These are phyloP conservation scores for Dinoponera quadriceps DNA, from an alignment of 1,140 invertebrate species.

Conservation along the genomic window DNA sequence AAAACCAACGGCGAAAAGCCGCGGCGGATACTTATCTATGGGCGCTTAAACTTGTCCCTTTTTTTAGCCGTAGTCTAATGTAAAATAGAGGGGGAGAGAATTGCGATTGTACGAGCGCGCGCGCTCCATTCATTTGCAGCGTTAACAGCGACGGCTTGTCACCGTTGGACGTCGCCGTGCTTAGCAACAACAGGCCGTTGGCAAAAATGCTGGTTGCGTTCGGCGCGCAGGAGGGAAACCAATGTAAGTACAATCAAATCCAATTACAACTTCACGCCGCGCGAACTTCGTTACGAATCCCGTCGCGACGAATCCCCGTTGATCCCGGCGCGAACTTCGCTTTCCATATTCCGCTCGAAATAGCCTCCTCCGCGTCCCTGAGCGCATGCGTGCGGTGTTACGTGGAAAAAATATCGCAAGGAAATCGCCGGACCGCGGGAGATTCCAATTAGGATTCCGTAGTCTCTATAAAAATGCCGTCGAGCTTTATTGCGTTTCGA, in stretches of 20 bases:
- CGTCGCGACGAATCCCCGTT: conserved; percentile 30
- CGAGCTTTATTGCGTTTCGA: conserved; percentile 62
- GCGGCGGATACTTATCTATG: not conserved
- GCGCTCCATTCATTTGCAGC: conserved; percentile 84
- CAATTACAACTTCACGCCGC: conserved; percentile 26
- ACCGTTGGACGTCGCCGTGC: conserved; percentile 95
- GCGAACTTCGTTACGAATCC: conserved; percentile 37
- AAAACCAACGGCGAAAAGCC: not conserved
- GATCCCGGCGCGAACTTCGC: conserved; percentile 17
- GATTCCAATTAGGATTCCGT: conserved; percentile 69
- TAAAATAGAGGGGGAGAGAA: not conserved
- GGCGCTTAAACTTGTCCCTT: not conserved
- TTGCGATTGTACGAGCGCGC: not conserved
- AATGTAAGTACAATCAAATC: conserved; percentile 90
- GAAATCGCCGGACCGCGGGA: conserved; percentile 27
- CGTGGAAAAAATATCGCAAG: not conserved
- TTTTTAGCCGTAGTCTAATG: not conserved
- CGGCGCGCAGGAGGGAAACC: conserved; percentile 94
- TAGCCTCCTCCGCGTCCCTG: not conserved
- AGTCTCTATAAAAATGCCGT: conserved; percentile 63
- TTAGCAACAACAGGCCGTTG: conserved; percentile 94
- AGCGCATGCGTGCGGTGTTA: too few relatives aligned
- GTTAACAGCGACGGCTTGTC: conserved; percentile 95
- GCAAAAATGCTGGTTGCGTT: conserved; percentile 95
- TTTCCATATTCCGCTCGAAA: conserved; percentile 19